Evolutionary conservation across 2,797 vertebrate species (phyloP), one percentile per base, ranked within the genome.

Genomic region (Buceros bicornis): DNA sequence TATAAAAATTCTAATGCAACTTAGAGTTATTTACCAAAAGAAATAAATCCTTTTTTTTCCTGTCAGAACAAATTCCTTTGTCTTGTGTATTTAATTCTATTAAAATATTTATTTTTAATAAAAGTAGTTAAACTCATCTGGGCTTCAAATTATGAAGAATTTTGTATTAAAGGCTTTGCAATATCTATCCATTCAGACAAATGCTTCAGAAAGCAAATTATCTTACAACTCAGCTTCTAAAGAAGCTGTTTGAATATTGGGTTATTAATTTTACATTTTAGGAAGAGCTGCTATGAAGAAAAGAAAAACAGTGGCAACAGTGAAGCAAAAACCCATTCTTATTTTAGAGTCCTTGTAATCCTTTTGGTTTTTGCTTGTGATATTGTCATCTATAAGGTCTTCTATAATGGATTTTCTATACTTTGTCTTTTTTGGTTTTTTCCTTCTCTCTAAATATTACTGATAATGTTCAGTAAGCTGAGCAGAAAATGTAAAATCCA

Each of bases 251-350:
- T 92, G 48, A 69, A 65, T 47, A 8, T 28, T 73, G n/a, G 28
- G 8, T 71, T 91, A 82, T 54, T 82, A 48, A 80, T 96, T 95
- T 86, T 80, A 74, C 31, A 65, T 95, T 97, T 96, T 91, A 97
- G 95, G 80, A 95, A 78, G 18, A 91, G 82, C 71, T 88, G 88
- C n/a, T 73, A 62, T 35, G 57, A 82, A 94, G 84, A 78, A 70
- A 91, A 74, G 61, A 77, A 80, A 54, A 13, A 42, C 84, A 86
- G 16, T 22, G 20, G 54, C 3, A 11, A 85, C 69, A 62, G 2
- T 60, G 61, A 96, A 95, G 95, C 77, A 93, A 71, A 95, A 56
- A 43, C 12, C 8, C 60, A n/a, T 93, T 89, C 76, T 73, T 94
- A 91, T 65, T 94, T 95, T 92, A 50, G 84, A 71, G 37, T 72